A percentile compares a stretch with the other conserved stretches of the same genome.
Conservation (phyloP, 2,113 vertebrate genomes). For the Perca flavescens region DNA sequence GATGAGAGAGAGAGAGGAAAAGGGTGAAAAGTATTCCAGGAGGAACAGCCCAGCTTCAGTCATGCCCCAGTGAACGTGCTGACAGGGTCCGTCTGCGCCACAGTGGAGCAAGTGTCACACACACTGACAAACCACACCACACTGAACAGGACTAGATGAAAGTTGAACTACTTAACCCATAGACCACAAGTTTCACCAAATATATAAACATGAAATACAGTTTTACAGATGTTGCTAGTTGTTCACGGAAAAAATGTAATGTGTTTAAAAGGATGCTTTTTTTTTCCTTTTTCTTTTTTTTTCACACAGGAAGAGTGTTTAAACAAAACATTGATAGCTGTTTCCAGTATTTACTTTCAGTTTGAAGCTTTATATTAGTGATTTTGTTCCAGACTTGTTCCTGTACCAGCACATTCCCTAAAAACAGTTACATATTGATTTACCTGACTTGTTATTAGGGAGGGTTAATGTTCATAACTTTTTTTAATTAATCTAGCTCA, state of each 20-base stretch:
- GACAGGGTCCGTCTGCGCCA: slow-evolving; percentile 75
- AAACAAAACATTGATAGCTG: too few species aligned
- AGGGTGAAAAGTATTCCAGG: slow-evolving; percentile 58
- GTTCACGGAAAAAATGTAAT: neutral
- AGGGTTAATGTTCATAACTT: too few species aligned
- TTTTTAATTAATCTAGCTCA: too few species aligned
- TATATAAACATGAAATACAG: slow-evolving; percentile 3
- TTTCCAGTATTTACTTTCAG: too few species aligned
- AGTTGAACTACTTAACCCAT: slow-evolving; percentile 32
- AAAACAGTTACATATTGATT: too few species aligned
- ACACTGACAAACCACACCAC: slow-evolving; percentile 46
- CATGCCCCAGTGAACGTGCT: slow-evolving; percentile 75
- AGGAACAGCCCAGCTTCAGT: slow-evolving; percentile 72
- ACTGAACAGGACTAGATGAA: slow-evolving; percentile 38
- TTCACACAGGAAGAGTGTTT: too few species aligned
- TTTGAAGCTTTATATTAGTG: too few species aligned
- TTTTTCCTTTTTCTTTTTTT: too few species aligned
- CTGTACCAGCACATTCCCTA: too few species aligned
- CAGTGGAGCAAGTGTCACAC: slow-evolving; percentile 65
- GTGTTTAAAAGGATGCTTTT: too few species aligned
- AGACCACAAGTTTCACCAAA: slow-evolving; percentile 30
- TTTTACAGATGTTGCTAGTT: neutral
- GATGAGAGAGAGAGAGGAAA: slow-evolving; percentile 39
- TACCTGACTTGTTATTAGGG: too few species aligned
- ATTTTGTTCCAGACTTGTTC: too few species aligned